Percentiles rank a stretch among this genome's conserved stretches.
phyloP scores from a whole-genome alignment of 2,113 vertebrate species.

The Pagrus major region DNA sequence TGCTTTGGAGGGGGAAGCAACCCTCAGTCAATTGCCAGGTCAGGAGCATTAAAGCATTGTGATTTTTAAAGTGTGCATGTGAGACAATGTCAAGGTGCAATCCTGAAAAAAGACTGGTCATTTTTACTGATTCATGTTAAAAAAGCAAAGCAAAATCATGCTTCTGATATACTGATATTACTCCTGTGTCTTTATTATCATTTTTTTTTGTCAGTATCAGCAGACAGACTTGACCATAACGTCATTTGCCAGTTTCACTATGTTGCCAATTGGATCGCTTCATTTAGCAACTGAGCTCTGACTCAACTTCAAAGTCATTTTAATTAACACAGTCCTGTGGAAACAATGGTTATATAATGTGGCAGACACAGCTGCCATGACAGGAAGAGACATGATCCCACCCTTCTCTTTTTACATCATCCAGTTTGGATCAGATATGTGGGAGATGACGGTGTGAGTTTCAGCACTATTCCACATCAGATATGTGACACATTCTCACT shows the following conservation, averaged over 20 bases:
- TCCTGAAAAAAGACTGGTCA: background rate
- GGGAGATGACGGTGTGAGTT: background rate
- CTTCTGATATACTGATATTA: background rate
- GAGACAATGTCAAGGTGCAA: slow-evolving; percentile 30
- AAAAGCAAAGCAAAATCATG: background rate
- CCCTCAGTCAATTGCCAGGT: slow-evolving; percentile 33
- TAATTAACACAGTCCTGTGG: slow-evolving; percentile 49
- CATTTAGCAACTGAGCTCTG: slow-evolving; percentile 50
- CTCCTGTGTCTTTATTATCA: background rate
- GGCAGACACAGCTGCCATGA: slow-evolving; percentile 37
- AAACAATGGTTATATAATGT: slow-evolving; percentile 49
- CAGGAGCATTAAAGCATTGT: slow-evolving; percentile 21
- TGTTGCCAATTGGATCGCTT: slow-evolving; percentile 35
- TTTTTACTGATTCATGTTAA: background rate
- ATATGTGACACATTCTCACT: background rate
- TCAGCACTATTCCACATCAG: background rate
- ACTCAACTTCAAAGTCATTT: slow-evolving; percentile 63
- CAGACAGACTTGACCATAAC: background rate
- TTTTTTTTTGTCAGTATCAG: background rate
- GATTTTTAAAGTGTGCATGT: slow-evolving; percentile 24
- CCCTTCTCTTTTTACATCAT: slow-evolving; percentile 5
- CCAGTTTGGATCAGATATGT: background rate
- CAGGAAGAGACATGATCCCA: slow-evolving; percentile 31
- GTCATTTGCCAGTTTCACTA: slow-evolving; percentile 27
- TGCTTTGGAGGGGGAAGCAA: background rate